phyloP scores from a whole-genome alignment of 2,113 vertebrate genomes.

The Capricornis sumatraensis region DNA sequence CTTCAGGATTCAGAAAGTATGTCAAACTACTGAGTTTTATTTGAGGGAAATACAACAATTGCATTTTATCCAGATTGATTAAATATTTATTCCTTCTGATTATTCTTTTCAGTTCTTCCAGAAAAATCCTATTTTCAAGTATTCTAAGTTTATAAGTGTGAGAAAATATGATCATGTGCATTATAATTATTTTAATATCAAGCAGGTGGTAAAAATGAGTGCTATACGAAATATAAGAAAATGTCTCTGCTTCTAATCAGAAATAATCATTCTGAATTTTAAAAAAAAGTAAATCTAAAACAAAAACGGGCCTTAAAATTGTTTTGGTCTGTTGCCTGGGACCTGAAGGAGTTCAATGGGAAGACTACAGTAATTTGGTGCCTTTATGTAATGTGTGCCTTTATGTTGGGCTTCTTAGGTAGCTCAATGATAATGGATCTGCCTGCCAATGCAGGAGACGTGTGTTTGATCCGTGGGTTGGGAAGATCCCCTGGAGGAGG shows the following conservation, averaged over 20 bases:
- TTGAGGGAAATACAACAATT: not conserved
- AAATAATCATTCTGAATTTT: not conserved
- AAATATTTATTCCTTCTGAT: not conserved
- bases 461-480: not conserved
- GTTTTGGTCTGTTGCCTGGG: not conserved
- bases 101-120: not conserved
- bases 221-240: not conserved
- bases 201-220: not conserved
- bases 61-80: not conserved
- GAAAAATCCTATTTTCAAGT: not conserved
- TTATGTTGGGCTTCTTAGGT: not conserved
- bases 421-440: accelerated
- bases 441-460: not conserved
- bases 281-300: not conserved
- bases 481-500: not conserved
- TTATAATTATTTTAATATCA: not conserved
- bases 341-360: not conserved
- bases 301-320: not conserved
- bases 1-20: not conserved
- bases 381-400: not conserved
- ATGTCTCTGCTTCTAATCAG: not conserved
- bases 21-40: not conserved
- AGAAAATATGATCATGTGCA: not conserved
- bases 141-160: conserved; percentile 4
- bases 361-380: not conserved